Evolutionary conservation across 2,888 invertebrate genomes (phyloP).

Genomic region (Drosophila paucipuncta): DNA sequence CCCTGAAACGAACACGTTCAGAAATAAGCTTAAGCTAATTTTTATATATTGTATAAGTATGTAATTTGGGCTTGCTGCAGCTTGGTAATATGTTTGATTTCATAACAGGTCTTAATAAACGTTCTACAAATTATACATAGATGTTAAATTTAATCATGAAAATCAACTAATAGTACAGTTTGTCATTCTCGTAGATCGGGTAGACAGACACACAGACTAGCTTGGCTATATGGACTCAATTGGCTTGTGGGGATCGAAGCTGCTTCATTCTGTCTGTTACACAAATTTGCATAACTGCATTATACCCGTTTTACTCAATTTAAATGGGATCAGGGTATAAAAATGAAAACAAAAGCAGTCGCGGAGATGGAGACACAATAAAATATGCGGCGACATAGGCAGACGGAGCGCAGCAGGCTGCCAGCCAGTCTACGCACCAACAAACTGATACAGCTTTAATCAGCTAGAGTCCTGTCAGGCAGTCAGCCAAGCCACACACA

Average conservation of each 20-base stretch:
- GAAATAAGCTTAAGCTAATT: neutral
- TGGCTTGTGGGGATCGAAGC: neutral
- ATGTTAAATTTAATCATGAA: neutral
- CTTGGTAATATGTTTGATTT: neutral
- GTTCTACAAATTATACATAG: neutral
- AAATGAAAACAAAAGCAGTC: slow-evolving; percentile 19
- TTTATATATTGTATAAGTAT: neutral
- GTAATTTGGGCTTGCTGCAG: too few relatives aligned
- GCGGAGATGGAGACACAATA: slow-evolving; percentile 36
- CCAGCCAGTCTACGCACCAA: slow-evolving; percentile 72
- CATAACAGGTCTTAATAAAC: neutral
- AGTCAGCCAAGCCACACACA: slow-evolving; percentile 38
- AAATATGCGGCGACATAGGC: slow-evolving; percentile 57
- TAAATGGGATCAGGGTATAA: slow-evolving; percentile 18
- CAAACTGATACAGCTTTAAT: slow-evolving; percentile 21
- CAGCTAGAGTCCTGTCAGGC: slow-evolving; percentile 37
- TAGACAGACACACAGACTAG: neutral
- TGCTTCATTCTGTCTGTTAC: neutral
- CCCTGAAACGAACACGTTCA: neutral
- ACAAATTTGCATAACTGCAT: neutral
- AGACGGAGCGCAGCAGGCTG: slow-evolving; percentile 62
- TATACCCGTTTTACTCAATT: neutral
- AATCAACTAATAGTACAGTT: neutral
- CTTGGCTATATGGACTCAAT: neutral
- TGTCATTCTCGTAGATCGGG: neutral